Conservation (phyloP, 2,113 vertebrate species). For the Heloderma charlesbogerti region DNA sequence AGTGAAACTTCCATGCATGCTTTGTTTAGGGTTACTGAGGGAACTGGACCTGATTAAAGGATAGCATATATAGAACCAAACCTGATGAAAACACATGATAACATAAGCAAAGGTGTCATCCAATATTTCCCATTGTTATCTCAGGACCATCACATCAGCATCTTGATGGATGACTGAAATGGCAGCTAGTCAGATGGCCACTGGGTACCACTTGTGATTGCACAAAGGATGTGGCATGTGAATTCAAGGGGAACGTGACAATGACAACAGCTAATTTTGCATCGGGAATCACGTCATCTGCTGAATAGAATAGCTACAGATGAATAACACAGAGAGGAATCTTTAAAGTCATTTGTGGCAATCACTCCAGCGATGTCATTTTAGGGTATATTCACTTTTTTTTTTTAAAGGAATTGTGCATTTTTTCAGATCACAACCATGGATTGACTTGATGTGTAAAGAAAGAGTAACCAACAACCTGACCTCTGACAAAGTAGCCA, state of each 20-base stretch:
- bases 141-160: conserved; percentile 48
- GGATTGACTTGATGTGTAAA: not conserved
- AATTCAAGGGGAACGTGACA: conserved; percentile 54
- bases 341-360: conserved; percentile 25
- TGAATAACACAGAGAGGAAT: conserved; percentile 34
- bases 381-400: not conserved
- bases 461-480: not conserved
- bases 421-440: not conserved
- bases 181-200: conserved; percentile 69
- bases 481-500: not conserved
- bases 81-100: not conserved
- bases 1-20: too few relatives aligned
- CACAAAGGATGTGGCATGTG: conserved; percentile 66
- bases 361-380: conserved; percentile 23
- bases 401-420: not conserved
- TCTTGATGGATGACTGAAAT: conserved; percentile 51
- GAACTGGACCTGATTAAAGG: not conserved
- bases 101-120: not conserved
- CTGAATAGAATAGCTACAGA: conserved; percentile 35
- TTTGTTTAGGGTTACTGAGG: not conserved
- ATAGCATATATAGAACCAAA: not conserved
- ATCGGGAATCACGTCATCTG: conserved; percentile 54
- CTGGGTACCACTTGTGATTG: conserved; percentile 34
- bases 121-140: conserved; percentile 31
- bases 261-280: conserved; percentile 58